These are phyloP conservation scores for Spodoptera littoralis DNA, from an alignment of 2,888 invertebrate species.

Conservation along the genomic window DNA sequence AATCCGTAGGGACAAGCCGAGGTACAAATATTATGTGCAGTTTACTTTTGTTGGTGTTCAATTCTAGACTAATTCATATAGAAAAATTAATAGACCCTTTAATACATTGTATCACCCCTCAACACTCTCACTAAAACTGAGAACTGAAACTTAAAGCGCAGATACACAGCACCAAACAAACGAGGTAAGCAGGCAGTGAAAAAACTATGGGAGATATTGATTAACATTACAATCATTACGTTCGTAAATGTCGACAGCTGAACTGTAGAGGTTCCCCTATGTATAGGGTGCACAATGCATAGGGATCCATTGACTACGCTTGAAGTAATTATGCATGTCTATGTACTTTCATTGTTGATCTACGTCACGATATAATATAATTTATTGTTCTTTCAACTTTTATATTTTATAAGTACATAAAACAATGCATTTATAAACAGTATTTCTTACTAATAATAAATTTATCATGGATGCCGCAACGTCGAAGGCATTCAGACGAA, in stretches of 20 bases:
- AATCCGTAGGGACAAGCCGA: no score
- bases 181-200: no score
- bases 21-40: no score
- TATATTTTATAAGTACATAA: constrained; percentile 35
- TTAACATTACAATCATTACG: constrained; percentile 36
- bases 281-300: constrained; percentile 15
- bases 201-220: constrained; percentile 21
- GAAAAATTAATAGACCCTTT: no score
- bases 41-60: no score
- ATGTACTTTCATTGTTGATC: constrained; percentile 6
- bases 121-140: no score
- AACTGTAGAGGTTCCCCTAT: constrained; percentile 23
- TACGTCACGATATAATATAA: constrained; percentile 10
- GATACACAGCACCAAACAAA: no score
- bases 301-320: constrained; percentile 36
- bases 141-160: no score
- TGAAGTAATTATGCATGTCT: constrained; percentile 31
- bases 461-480: constrained; percentile 53
- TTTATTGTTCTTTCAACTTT: constrained; percentile 21
- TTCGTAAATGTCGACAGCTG: constrained; percentile 34
- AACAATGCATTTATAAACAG: constrained; percentile 32
- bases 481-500: constrained; percentile 60
- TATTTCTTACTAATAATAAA: constrained; percentile 49
- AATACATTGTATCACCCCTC: no score
- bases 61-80: no score